Percentiles rank a stretch among this genome's conserved stretches.
Conservation (phyloP, 1,140 invertebrate genomes). For the Melanaphis sacchari region DNA sequence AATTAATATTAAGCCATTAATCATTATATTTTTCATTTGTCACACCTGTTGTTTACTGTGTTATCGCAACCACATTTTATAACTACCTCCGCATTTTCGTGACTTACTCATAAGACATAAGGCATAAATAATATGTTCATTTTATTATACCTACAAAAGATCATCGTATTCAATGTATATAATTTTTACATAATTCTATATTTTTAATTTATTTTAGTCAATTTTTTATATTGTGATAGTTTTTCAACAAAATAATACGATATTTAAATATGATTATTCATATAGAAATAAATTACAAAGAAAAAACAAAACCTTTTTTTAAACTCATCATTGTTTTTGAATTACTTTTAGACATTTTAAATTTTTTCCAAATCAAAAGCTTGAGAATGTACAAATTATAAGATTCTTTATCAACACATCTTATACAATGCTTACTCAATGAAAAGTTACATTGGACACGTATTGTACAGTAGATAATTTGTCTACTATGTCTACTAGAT, state of each 20-base stretch:
- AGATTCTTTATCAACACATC: too few relatives aligned
- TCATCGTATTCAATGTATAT: background rate
- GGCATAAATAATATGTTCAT: background rate
- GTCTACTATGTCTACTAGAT: too few relatives aligned
- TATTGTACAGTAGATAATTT: too few relatives aligned
- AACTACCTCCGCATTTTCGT: background rate
- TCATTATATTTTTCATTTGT: background rate
- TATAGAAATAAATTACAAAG: too few relatives aligned
- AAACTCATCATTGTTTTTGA: too few relatives aligned
- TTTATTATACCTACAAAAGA: background rate
- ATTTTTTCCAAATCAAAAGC: too few relatives aligned
- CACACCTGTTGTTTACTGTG: background rate
- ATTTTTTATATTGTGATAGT: background rate
- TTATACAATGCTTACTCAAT: too few relatives aligned
- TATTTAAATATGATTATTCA: background rate
- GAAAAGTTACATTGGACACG: too few relatives aligned
- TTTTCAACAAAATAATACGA: background rate
- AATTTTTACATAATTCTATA: background rate
- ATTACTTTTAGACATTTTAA: too few relatives aligned
- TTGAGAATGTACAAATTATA: too few relatives aligned
- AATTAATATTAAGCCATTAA: background rate
- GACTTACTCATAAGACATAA: background rate
- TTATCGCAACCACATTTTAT: background rate
- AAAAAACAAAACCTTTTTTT: too few relatives aligned
- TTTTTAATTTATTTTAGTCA: background rate